These are phyloP conservation scores for Acanthopagrus latus DNA, from an alignment of 2,797 vertebrate species.

Conservation along the genomic window DNA sequence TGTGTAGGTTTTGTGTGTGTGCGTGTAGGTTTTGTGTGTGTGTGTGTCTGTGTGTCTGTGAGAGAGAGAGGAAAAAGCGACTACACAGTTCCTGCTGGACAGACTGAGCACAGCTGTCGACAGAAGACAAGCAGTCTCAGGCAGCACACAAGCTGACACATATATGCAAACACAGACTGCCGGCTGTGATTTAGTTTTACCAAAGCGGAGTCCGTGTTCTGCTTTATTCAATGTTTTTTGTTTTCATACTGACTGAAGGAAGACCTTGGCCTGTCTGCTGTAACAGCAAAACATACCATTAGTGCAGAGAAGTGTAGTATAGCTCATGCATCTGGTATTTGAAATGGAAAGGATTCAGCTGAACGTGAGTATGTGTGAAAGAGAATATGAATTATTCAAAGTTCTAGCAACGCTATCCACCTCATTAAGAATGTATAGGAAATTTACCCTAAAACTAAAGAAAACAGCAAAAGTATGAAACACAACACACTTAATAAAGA, in stretches of 20 bases:
- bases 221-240: conserved; percentile 16
- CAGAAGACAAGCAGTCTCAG: conserved; percentile 71
- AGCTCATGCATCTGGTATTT: neutral
- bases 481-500: neutral
- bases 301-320: conserved; percentile 1
- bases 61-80: conserved; percentile 30
- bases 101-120: conserved; percentile 78
- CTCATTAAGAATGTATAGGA: neutral
- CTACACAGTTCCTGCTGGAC: conserved; percentile 72
- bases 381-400: conserved; percentile 10
- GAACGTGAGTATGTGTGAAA: neutral
- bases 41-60: conserved; percentile 28
- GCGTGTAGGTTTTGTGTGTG: conserved; percentile 44
- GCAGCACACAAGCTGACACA: conserved; percentile 66
- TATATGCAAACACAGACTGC: conserved; percentile 62
- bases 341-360: conserved; percentile 14
- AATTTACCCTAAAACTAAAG: neutral
- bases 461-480: neutral
- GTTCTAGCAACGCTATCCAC: neutral
- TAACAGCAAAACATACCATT: conserved; percentile 12
- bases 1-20: conserved; percentile 58
- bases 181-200: conserved; percentile 65
- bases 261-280: conserved; percentile 13
- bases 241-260: conserved; percentile 29
- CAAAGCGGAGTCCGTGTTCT: conserved; percentile 31